These are phyloP conservation scores for Brachionus angularis DNA, from an alignment of 1,140 invertebrate genomes.

Conservation along the genomic window DNA sequence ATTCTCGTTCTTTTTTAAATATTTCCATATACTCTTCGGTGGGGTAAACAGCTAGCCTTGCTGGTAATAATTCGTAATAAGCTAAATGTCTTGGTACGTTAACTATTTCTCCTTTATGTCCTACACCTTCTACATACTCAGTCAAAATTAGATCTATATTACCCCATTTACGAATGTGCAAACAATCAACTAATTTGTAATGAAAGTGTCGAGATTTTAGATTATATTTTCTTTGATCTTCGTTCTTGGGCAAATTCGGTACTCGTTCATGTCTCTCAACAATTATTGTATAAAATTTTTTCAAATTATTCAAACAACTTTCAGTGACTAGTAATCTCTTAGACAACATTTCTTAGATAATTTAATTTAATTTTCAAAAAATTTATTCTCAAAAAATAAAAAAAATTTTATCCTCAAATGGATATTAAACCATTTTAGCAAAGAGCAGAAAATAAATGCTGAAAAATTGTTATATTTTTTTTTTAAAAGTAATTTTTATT, in stretches of 20 bases:
- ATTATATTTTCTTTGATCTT: not conserved
- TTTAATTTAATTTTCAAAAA: not conserved
- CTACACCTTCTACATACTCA: constrained; percentile 43
- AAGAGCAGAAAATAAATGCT: too few species aligned
- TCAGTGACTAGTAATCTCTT: not conserved
- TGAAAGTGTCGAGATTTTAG: constrained; percentile 32
- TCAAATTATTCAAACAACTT: not conserved
- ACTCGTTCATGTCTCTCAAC: constrained; percentile 18
- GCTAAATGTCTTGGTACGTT: constrained; percentile 10
- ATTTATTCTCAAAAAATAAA: not conserved
- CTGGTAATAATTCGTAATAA: constrained; percentile 34
- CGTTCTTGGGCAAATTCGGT: not conserved
- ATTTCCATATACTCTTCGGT: constrained; percentile 38
- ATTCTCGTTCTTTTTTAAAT: constrained; percentile 21
- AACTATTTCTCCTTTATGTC: constrained; percentile 43
- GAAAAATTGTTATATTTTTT: not conserved
- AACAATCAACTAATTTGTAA: constrained; percentile 27
- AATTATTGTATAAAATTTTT: constrained; percentile 33
- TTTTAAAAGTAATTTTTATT: not conserved
- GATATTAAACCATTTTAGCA: too few species aligned
- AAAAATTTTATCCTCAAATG: too few species aligned
- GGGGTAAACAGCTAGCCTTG: constrained; percentile 35
- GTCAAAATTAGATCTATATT: constrained; percentile 24
- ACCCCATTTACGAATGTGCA: constrained; percentile 27
- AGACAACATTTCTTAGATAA: constrained; percentile 1